phyloP scores from a whole-genome alignment of 2,888 invertebrate genomes.

The Athripsodes cinereus region DNA sequence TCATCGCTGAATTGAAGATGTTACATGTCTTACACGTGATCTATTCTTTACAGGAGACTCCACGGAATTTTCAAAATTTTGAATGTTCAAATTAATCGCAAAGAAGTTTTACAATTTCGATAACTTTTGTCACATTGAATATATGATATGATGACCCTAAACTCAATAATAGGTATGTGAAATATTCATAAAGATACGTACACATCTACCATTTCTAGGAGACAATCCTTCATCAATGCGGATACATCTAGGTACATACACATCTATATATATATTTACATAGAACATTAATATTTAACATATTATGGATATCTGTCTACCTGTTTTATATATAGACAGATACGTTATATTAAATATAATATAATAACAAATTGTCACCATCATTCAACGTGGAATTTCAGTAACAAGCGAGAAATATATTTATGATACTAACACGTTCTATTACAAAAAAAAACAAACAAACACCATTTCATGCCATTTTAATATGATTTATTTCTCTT shows the following conservation, averaged over 20 bases:
- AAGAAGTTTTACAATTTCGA: too few relatives aligned
- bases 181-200: slow-evolving; percentile 9
- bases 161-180: slow-evolving; percentile 1
- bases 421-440: slow-evolving; percentile 1
- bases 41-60: too few relatives aligned
- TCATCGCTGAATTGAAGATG: too few relatives aligned
- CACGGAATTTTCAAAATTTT: too few relatives aligned
- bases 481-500: background rate
- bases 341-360: background rate
- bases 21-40: too few relatives aligned
- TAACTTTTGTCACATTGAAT: too few relatives aligned
- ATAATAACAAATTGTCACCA: slow-evolving; percentile 6
- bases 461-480: background rate
- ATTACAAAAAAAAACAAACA: background rate
- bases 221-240: slow-evolving; percentile 8
- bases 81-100: too few relatives aligned
- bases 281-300: too few relatives aligned
- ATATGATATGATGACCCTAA: background rate
- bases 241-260: background rate
- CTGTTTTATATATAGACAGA: too few relatives aligned
- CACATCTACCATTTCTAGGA: slow-evolving; percentile 1
- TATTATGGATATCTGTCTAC: too few relatives aligned
- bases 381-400: slow-evolving; percentile 16
- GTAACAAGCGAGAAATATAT: slow-evolving; percentile 16
- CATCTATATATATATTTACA: background rate